Evolutionary conservation across 2,797 vertebrate species (phyloP).

Genomic region (Melanitta fusca): DNA sequence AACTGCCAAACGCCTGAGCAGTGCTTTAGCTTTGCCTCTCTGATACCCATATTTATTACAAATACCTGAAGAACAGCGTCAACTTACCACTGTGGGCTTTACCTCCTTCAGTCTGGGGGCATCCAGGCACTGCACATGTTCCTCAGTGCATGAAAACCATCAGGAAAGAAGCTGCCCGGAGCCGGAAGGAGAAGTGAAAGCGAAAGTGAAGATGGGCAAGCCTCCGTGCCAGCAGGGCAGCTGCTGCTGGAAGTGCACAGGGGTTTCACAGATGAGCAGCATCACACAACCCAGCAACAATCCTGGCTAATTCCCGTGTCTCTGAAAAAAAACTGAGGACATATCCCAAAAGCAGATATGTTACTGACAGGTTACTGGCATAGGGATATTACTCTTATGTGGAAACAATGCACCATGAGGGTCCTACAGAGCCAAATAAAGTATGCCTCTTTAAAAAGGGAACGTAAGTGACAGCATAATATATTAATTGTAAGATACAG

Average conservation of each 20-base stretch:
- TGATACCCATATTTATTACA: background rate
- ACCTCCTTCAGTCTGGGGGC: background rate
- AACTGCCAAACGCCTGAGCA: background rate
- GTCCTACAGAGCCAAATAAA: background rate
- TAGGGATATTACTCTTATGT: background rate
- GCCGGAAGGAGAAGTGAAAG: background rate
- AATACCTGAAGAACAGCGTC: background rate
- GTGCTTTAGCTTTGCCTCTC: background rate
- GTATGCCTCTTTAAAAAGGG: background rate
- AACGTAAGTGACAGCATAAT: background rate
- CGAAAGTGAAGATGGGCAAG: background rate
- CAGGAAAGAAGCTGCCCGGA: rapidly evolving
- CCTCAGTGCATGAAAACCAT: rapidly evolving
- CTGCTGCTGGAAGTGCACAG: too few species aligned
- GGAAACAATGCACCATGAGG: background rate
- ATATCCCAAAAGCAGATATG: background rate
- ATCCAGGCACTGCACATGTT: rapidly evolving
- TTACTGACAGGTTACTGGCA: background rate
- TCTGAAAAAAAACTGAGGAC: background rate
- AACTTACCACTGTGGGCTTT: background rate
- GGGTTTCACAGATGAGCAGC: too few species aligned
- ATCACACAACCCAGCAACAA: rapidly evolving
- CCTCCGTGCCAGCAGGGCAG: too few species aligned
- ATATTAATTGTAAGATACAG: background rate
- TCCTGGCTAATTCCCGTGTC: too few species aligned